Conservation (phyloP, 2,888 invertebrate genomes). For the Amiota minor region DNA sequence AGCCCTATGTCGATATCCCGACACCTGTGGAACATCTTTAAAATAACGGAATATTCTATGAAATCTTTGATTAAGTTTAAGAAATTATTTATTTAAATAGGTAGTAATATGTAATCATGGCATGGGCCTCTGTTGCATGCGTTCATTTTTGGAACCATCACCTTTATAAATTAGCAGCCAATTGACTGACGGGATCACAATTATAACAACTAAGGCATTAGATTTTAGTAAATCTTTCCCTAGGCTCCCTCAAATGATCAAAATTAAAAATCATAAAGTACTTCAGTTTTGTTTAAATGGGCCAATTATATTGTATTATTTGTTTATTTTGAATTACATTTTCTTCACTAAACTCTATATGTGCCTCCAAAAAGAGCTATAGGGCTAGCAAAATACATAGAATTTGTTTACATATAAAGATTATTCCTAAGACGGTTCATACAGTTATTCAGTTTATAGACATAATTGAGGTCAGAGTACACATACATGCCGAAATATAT, state of each 20-base stretch:
- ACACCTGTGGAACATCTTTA: too few relatives aligned
- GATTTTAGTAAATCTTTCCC: too few relatives aligned
- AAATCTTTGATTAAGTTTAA: too few relatives aligned
- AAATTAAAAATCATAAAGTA: background rate
- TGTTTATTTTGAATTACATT: background rate
- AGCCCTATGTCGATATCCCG: too few relatives aligned
- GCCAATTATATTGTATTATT: background rate
- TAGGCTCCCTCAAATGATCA: background rate
- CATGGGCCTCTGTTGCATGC: too few relatives aligned
- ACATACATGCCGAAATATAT: constrained; percentile 41
- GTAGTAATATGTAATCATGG: too few relatives aligned
- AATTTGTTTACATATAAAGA: constrained; percentile 44
- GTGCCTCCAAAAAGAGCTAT: constrained; percentile 62
- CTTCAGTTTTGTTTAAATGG: background rate
- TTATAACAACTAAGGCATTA: too few relatives aligned
- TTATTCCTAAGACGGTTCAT: constrained; percentile 39
- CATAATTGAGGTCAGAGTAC: constrained; percentile 66
- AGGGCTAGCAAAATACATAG: constrained; percentile 61
- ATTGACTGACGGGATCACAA: too few relatives aligned
- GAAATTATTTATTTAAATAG: too few relatives aligned
- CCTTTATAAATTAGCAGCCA: too few relatives aligned
- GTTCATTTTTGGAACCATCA: too few relatives aligned
- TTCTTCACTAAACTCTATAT: background rate
- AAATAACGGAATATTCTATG: too few relatives aligned
- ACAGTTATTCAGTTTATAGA: constrained; percentile 59